Percentiles rank a stretch among this genome's conserved stretches.
Evolutionary conservation across 92 coral and sea anemone genomes (phyloP).

Genomic region (Zoanthus gigantus): DNA sequence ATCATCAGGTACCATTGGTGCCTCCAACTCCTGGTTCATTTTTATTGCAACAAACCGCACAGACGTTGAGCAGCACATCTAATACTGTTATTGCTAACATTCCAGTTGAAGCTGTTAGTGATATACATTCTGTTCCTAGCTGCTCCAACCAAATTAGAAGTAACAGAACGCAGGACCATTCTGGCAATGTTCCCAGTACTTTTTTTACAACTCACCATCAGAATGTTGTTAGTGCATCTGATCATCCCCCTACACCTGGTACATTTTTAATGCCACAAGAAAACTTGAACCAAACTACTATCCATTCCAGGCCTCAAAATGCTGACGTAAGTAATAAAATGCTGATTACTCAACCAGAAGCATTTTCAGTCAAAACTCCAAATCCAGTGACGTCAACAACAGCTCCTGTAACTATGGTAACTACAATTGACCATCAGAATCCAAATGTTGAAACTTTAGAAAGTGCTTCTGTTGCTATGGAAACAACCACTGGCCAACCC

Average conservation of each 20-base stretch:
- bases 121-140: background rate
- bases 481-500: background rate
- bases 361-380: background rate
- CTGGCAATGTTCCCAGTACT: background rate
- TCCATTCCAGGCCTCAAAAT: background rate
- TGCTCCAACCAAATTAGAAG: background rate
- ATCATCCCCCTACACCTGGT: slow-evolving; percentile 11
- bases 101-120: background rate
- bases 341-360: background rate
- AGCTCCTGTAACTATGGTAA: slow-evolving; percentile 14
- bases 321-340: background rate
- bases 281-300: background rate
- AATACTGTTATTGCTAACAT: background rate
- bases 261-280: slow-evolving; percentile 1
- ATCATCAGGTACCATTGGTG: slow-evolving; percentile 1
- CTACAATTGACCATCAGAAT: background rate
- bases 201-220: background rate
- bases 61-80: background rate
- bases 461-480: slow-evolving; percentile 1
- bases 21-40: slow-evolving; percentile 41
- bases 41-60: background rate
- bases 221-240: background rate
- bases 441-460: background rate
- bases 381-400: background rate
- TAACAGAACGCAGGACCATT: background rate